A percentile compares a stretch with the other conserved stretches of the same genome.
These are phyloP conservation scores for Polietes domitor DNA, from an alignment of 2,888 invertebrate genomes.

Conservation along the genomic window DNA sequence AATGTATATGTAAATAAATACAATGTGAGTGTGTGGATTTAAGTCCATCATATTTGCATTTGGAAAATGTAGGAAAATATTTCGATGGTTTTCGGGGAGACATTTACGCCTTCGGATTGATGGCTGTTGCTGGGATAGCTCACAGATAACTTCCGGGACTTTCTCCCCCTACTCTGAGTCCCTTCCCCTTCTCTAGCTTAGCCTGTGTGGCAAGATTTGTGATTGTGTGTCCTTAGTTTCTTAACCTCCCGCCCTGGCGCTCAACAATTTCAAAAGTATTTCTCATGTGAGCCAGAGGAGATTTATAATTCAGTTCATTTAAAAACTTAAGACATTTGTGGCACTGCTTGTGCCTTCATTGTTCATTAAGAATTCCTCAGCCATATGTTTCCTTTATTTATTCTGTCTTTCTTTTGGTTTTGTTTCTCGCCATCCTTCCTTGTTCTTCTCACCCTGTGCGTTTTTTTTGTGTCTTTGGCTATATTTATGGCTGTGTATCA, in stretches of 20 bases:
- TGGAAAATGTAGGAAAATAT: constrained; percentile 8
- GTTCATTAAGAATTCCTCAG: constrained; percentile 30
- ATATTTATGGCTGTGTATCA: constrained; percentile 67
- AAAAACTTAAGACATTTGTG: constrained; percentile 30
- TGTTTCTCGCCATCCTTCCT: neutral
- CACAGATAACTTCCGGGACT: neutral
- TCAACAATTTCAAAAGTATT: neutral
- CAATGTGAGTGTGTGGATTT: neutral
- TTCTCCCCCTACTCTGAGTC: too few relatives aligned
- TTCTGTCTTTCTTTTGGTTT: neutral
- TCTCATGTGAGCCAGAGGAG: constrained; percentile 7
- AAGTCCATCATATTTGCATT: constrained; percentile 12
- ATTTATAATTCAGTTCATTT: constrained; percentile 31
- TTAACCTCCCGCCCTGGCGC: neutral
- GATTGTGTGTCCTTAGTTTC: neutral
- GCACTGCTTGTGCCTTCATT: neutral
- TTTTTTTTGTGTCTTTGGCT: constrained; percentile 37
- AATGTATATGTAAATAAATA: neutral
- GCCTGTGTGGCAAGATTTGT: neutral
- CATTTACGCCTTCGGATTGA: neutral
- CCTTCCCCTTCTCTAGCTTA: neutral
- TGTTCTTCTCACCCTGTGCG: neutral
- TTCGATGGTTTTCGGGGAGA: constrained; percentile 6
- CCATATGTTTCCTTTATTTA: constrained; percentile 29
- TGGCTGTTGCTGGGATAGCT: neutral